phyloP scores from a whole-genome alignment of 2,888 invertebrate genomes.

The Conus canariensis region DNA sequence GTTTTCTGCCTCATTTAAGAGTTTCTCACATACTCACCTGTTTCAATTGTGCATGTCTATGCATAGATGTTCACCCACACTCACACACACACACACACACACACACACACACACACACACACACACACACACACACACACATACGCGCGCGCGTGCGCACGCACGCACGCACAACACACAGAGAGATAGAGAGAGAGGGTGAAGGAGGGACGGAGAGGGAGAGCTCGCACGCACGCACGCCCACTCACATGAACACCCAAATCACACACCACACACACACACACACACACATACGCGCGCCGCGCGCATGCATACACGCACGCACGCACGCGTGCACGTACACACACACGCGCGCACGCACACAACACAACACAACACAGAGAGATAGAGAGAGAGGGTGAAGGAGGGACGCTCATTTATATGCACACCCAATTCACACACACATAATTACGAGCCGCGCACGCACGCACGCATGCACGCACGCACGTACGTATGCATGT shows the following conservation, averaged over 20 bases:
- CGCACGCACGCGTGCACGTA: not conserved
- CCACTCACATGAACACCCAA: too few relatives aligned
- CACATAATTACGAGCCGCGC: not conserved
- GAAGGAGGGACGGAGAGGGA: not conserved
- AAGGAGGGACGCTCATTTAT: too few relatives aligned
- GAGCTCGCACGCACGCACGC: not conserved
- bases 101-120: too few relatives aligned
- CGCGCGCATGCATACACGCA: not conserved
- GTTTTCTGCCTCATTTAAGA: too few relatives aligned
- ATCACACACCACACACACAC: not conserved
- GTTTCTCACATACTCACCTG: too few relatives aligned
- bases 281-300: not conserved
- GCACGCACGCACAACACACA: not conserved
- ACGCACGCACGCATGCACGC: not conserved
- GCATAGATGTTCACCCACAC: too few relatives aligned
- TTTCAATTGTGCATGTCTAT: too few relatives aligned
- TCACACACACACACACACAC: too few relatives aligned
- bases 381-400: too few relatives aligned
- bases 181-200: not conserved
- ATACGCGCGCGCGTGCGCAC: too few relatives aligned
- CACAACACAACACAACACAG: not conserved
- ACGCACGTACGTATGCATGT: not conserved
- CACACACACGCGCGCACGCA: not conserved
- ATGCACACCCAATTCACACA: not conserved
- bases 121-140: too few relatives aligned